These are phyloP conservation scores for Gallinago jamesoni DNA, from an alignment of 2,113 vertebrate species.

Conservation along the genomic window DNA sequence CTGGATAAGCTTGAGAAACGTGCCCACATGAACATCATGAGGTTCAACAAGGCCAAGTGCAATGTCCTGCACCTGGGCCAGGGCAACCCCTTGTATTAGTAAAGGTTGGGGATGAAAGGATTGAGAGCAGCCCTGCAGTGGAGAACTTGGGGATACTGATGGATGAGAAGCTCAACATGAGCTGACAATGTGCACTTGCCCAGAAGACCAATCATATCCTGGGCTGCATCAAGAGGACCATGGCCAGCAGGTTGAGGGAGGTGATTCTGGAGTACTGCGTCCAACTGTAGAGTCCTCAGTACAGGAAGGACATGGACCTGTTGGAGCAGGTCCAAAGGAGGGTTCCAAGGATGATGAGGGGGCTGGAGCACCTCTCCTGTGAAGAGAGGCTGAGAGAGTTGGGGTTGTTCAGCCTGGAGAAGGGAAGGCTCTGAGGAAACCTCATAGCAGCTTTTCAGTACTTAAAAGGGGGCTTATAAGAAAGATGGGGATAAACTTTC, in stretches of 20 bases:
- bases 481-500: too few species aligned
- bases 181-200: not conserved
- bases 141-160: not conserved
- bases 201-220: not conserved
- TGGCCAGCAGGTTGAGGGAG: not conserved
- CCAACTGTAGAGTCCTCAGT: not conserved
- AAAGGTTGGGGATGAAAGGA: not conserved
- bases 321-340: too few species aligned
- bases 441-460: too few species aligned
- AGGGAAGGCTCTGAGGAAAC: too few species aligned
- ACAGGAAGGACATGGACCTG: not conserved
- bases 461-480: too few species aligned
- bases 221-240: not conserved
- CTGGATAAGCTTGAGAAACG: not conserved
- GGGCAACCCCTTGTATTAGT: not conserved
- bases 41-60: not conserved
- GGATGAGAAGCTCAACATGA: not conserved
- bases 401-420: too few species aligned
- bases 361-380: too few species aligned
- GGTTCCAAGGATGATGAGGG: too few species aligned
- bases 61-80: not conserved
- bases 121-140: not conserved
- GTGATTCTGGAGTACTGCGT: not conserved
- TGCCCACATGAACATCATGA: not conserved
- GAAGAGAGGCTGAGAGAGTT: too few species aligned